Evolutionary conservation across 2,888 invertebrate genomes (phyloP), one percentile per base, ranked within the genome.

Genomic region (Julus scandinavius): DNA sequence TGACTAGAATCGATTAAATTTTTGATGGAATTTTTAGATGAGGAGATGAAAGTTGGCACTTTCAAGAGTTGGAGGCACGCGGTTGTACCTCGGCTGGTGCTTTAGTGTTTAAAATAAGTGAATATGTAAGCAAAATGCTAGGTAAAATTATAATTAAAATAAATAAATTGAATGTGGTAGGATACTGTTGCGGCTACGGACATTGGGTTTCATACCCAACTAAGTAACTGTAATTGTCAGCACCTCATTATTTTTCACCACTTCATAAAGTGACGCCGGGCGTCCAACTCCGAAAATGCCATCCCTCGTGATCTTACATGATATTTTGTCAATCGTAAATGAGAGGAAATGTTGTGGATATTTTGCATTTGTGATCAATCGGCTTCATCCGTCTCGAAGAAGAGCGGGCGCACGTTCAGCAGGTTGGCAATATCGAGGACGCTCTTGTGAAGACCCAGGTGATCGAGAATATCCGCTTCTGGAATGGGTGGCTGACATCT

Each of bases 401-500:
- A 95, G 91, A 95, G 94, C 89, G 94, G 94, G 91, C 96, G 95
- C 90, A 97, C 97, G 93, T 98, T 97, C 90, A 98, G 93, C 91
- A 96, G 95, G 88, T 94, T 93, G 63, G 97, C 96, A 91, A 98
- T 93, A 91, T 98, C 97, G 91, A 97, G 94, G 88, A 98, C 94
- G 90, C 96, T 94, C 91, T 95, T 95, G 89, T 95, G 95, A 84
- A 98, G 94, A 83, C 95, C 94, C 7, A 97, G 96, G 92, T 97
- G 96, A 91, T 97, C 97, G 89, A 97, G 94, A 17, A 98, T 93
- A 90, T 98, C 98, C 87, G 95, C 95, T 91, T 97, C 97, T 41
- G 98, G 97, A 90, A 98, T 93, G 40, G 95, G 94, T 54, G 98
- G 98, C 91, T 96, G 96, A 91, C 96, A 96, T 86, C 96, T 94